Conservation (phyloP, 2,113 vertebrate species). For the Dromiciops gliroides region DNA sequence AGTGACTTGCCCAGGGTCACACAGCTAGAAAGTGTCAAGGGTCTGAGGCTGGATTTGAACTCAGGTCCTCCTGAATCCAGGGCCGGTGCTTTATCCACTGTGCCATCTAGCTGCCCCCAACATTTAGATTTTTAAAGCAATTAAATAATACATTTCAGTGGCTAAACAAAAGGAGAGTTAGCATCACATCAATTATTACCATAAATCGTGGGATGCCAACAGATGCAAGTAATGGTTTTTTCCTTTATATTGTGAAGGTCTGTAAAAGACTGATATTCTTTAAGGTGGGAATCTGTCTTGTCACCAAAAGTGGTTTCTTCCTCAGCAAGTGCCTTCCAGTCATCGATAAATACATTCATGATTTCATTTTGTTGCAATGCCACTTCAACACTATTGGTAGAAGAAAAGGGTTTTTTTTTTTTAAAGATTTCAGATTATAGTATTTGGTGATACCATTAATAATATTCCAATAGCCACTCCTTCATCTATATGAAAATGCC, state of each 20-base stretch:
- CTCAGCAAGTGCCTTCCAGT: conserved; percentile 87
- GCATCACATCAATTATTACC: conserved; percentile 82
- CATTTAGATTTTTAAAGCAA: conserved; percentile 14
- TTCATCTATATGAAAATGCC: conserved; percentile 40
- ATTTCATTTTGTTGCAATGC: conserved; percentile 93
- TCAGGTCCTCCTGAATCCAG: no score
- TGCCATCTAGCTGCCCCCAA: no score
- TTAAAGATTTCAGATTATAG: conserved; percentile 19
- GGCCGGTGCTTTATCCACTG: no score
- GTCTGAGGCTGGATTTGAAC: no score
- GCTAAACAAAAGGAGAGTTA: background rate
- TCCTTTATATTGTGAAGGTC: conserved; percentile 85
- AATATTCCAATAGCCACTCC: conserved; percentile 13
- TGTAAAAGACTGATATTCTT: conserved; percentile 88
- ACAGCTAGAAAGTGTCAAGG: no score
- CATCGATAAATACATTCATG: conserved; percentile 89
- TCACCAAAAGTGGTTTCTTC: conserved; percentile 83
- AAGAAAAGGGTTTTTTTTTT: conserved; percentile 2
- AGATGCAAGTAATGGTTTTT: conserved; percentile 88
- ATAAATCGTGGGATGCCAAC: conserved; percentile 92
- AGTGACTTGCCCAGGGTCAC: no score
- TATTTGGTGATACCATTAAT: background rate
- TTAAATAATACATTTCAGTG: background rate
- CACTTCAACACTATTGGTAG: conserved; percentile 85
- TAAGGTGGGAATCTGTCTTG: conserved; percentile 85